phyloP scores from a whole-genome alignment of 2,113 vertebrate genomes.

The Urocitellus parryii region DNA sequence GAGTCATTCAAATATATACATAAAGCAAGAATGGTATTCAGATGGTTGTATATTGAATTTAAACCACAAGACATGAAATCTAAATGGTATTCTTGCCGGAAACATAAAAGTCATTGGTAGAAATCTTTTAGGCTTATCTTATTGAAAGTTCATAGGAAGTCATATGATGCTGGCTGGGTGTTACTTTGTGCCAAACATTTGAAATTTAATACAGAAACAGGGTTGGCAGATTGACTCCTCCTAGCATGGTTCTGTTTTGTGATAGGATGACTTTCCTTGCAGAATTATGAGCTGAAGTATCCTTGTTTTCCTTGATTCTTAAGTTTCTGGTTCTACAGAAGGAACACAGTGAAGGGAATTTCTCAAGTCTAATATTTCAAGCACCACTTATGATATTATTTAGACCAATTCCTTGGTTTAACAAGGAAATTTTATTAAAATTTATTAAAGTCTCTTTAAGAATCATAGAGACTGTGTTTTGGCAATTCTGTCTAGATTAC shows the following conservation, averaged over 20 bases:
- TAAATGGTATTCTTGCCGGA: slow-evolving; percentile 5
- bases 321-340: not conserved
- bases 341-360: not conserved
- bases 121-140: slow-evolving; percentile 11
- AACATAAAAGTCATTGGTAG: not conserved
- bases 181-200: not conserved
- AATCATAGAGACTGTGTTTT: not conserved
- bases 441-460: not conserved
- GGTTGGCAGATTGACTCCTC: not conserved
- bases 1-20: slow-evolving; percentile 68
- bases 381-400: not conserved
- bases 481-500: not conserved
- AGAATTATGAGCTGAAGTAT: not conserved
- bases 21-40: slow-evolving; percentile 53
- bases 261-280: not conserved
- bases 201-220: not conserved
- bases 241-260: not conserved
- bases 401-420: not conserved
- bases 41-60: slow-evolving; percentile 34
- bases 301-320: not conserved
- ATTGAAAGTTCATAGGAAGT: not conserved
- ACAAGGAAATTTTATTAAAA: not conserved
- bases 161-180: not conserved
- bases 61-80: slow-evolving; percentile 39
- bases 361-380: slow-evolving; percentile 2